phyloP scores from a whole-genome alignment of 2,797 vertebrate species.

The Gallinago stenura region DNA sequence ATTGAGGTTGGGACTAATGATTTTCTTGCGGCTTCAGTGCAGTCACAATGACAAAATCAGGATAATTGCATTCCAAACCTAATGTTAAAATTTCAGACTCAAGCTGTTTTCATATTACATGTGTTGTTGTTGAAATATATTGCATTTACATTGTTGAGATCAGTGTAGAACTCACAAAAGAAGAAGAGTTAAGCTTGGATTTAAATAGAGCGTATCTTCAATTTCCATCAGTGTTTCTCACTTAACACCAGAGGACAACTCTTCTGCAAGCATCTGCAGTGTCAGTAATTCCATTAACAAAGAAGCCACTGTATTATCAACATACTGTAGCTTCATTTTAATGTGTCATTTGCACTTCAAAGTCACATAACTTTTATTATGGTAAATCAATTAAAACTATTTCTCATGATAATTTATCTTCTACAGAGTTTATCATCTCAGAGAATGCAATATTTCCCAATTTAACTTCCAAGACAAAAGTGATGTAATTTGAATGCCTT shows the following conservation, averaged over 20 bases:
- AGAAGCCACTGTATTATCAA: constrained; percentile 83
- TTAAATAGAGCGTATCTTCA: constrained; percentile 72
- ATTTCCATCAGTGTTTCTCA: constrained; percentile 72
- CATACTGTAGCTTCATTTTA: constrained; percentile 84
- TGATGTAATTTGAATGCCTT: constrained; percentile 86
- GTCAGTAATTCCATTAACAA: constrained; percentile 85
- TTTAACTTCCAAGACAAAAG: constrained; percentile 86
- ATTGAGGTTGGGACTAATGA: not conserved
- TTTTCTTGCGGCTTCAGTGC: not conserved
- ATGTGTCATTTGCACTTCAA: constrained; percentile 88
- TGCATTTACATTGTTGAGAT: not conserved
- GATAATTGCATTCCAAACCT: not conserved
- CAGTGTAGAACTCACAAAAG: not conserved
- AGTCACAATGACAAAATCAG: not conserved
- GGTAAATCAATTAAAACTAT: constrained; percentile 88
- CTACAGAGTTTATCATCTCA: constrained; percentile 81
- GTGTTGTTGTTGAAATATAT: not conserved
- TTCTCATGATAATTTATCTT: constrained; percentile 87
- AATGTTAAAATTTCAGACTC: not conserved
- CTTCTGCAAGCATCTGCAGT: constrained; percentile 78
- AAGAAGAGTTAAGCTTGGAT: constrained; percentile 29
- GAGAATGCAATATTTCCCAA: constrained; percentile 85
- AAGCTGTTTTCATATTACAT: not conserved
- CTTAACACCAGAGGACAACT: constrained; percentile 78
- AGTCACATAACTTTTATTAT: constrained; percentile 85